These are phyloP conservation scores for Drosophila guanche DNA, from an alignment of 1,140 invertebrate species.

Conservation along the genomic window DNA sequence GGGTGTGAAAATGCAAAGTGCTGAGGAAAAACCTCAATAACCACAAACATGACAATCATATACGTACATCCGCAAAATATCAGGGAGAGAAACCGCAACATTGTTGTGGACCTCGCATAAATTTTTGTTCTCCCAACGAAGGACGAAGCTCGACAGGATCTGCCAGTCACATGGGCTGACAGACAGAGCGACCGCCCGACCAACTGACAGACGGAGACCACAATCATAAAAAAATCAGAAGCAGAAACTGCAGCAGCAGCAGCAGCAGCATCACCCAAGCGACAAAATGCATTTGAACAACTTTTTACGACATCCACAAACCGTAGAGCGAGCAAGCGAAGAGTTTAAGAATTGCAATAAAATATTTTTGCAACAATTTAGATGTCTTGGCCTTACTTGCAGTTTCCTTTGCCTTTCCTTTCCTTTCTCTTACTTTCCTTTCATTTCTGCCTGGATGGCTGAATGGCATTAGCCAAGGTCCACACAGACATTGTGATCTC, in stretches of 20 bases:
- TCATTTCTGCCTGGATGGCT: conserved; percentile 3
- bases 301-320: conserved; percentile 58
- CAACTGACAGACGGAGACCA: conserved; percentile 15
- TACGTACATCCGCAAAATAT: conserved; percentile 33
- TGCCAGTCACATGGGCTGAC: conserved; percentile 30
- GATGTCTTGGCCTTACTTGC: conserved; percentile 39
- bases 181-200: conserved; percentile 1
- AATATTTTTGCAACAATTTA: conserved; percentile 78
- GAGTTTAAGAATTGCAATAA: conserved; percentile 71
- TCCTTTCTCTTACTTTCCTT: too few species aligned
- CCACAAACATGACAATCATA: conserved; percentile 76
- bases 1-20: conserved; percentile 41
- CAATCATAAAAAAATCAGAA: conserved; percentile 75
- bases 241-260: conserved; percentile 21
- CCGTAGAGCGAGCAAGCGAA: neutral
- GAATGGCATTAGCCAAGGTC: conserved; percentile 32
- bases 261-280: conserved; percentile 27
- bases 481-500: conserved; percentile 26
- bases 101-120: conserved; percentile 44
- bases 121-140: conserved; percentile 21
- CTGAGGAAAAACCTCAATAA: conserved; percentile 34
- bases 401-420: conserved; percentile 16
- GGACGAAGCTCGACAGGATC: conserved; percentile 37
- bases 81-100: conserved; percentile 45
- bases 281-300: conserved; percentile 74